Base-by-base conservation (phyloP, 1,140 invertebrate genomes). In the Helicoverpa armigera region DNA sequence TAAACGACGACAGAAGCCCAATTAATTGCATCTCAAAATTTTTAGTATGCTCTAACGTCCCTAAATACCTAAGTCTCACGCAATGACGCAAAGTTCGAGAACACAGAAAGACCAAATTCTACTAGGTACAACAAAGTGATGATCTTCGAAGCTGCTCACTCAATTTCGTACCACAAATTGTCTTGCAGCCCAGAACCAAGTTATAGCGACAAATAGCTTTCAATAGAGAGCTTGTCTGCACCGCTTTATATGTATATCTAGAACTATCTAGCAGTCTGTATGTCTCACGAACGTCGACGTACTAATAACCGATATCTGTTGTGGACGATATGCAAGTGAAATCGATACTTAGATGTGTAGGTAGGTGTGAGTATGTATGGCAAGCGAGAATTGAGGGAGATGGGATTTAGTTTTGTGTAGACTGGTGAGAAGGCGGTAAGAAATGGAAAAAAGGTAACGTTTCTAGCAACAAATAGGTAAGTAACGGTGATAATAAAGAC, bases 291-390 rank as follows among this genome's bases (percentile, higher is more conserved):
- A 16, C 35, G 16, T 50, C 35, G 43, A 43, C 16, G 16, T 18
- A 69, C 65, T 69, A 69, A 69, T 69, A 69, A 69, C 65, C 65
- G 65, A 69, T 69, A 18, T 69, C 16, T 23, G 35, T 18, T 69
- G 65, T 11, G 5, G 9, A 0, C 10, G 63, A 67, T 67, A 67
- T n/a, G 35, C 35, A 18, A 43, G 63, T 43, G 31, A 16, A 9
- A 43, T 43, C 35, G 7, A 43, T 43, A 9, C 9, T 11, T 10
- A 11, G 43, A 48, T 67, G 13, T 67, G 35, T 67, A 67, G 43
- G 1, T 4, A 1, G 2, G 10, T n/a, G 2, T 65, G n/a, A n/a
- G 43, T 48, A 7, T 16, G 1, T 4, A 2, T 50, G 16, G 12
- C 18, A 16, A 3, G 13, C 1, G 14, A 11, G 16, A 23, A 18